These are phyloP conservation scores for Abrostola triplasia DNA, from an alignment of 2,888 invertebrate genomes.

Conservation along the genomic window DNA sequence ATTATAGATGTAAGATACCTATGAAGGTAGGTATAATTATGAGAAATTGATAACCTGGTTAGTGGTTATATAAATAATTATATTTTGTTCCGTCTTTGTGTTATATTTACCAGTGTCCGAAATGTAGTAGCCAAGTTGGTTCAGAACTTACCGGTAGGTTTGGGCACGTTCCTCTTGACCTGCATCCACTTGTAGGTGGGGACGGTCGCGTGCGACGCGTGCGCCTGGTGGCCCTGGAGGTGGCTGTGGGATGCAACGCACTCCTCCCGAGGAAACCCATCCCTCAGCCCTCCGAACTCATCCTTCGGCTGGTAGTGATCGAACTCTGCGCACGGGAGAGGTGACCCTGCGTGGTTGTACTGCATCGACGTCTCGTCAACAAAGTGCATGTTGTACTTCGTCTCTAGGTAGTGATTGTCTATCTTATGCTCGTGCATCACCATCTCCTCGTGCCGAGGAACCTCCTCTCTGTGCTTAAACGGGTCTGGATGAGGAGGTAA, in stretches of 20 bases:
- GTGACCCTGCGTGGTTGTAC: slow-evolving; percentile 79
- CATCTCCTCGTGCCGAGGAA: slow-evolving; percentile 86
- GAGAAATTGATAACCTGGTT: no score
- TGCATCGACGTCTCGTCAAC: slow-evolving; percentile 82
- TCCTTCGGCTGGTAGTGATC: slow-evolving; percentile 90
- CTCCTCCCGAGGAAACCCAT: slow-evolving; percentile 75
- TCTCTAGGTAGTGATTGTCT: slow-evolving; percentile 85
- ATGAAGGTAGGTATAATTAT: no score
- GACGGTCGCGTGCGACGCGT: slow-evolving; percentile 89
- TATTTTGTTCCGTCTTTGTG: no score
- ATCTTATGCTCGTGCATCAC: slow-evolving; percentile 81
- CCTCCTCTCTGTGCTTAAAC: slow-evolving; percentile 87
- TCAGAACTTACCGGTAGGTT: slow-evolving; percentile 93
- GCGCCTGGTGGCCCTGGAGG: slow-evolving; percentile 73
- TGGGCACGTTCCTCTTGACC: slow-evolving; percentile 98
- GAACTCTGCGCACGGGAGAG: slow-evolving; percentile 88
- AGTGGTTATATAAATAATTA: no score
- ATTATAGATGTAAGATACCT: no score
- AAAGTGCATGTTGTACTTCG: slow-evolving; percentile 87
- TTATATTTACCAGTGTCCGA: no score
- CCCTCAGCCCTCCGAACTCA: slow-evolving; percentile 84
- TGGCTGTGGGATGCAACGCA: slow-evolving; percentile 75
- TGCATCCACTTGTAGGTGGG: slow-evolving; percentile 99
- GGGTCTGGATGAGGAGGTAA: slow-evolving; percentile 87
- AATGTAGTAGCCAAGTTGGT: no score